Evolutionary conservation across 2,113 vertebrate species (phyloP), one percentile per base, ranked within the genome.

Genomic region (Mirounga angustirostris): DNA sequence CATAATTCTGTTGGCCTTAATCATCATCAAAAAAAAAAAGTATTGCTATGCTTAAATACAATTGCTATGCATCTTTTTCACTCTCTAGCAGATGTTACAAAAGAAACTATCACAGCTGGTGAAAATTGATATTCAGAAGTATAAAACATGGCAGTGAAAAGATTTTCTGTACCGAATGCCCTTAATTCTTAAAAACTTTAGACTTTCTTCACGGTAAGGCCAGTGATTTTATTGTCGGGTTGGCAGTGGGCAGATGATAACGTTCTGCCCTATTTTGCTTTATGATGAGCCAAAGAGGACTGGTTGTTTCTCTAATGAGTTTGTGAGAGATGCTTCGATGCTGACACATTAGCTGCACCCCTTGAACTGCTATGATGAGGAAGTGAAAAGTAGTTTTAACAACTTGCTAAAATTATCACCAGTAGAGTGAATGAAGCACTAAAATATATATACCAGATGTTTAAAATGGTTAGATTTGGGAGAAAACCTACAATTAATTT

Each of bases 81-180:
- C 94, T 98, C 94, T 89, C 94, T 74, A 94, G 92, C 98, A 99
- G 98, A 98, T 98, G 97, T 98, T 98, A 95, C 79, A 91, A 79
- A 91, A 28, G 18, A 56, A 88, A 50, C 67, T 95, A 58, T 97
- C 98, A 98, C 87, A 91, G n/a, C 61, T 98, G 94, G 97, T 95
- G 89, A 96, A 98, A 98, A 97, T 96, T 91, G 85, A 94, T 98
- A 95, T 96, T 92, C 56, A 56, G 91, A 89, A 96, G 91, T 96
- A 89, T 56, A 67, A 96, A 97, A 86, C 88, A 96, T 97, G 94
- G 97, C 97, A 98, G 96, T 84, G 84, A 92, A 93, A 93, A 98
- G 97, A 99, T 95, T 94, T 96, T 88, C 91, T 96, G 65, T 90
- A 58, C 54, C 74, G 87, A 91, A 91, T 97, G 74, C 56, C 63